These are phyloP conservation scores for Rhagoletis zephyria DNA, from an alignment of 1,140 invertebrate species.

Conservation along the genomic window DNA sequence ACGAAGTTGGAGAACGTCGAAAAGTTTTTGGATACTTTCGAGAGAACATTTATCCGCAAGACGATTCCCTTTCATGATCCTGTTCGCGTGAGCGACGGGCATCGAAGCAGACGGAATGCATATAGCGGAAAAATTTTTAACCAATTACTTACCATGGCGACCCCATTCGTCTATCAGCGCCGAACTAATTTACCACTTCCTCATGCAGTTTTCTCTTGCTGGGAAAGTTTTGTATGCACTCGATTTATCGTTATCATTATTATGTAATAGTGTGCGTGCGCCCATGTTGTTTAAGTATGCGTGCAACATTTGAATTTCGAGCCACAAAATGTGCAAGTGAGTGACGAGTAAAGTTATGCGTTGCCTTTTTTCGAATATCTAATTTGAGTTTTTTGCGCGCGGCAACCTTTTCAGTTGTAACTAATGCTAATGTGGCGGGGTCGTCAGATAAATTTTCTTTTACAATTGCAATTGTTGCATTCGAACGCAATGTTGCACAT, in stretches of 20 bases:
- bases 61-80: no score
- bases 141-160: no score
- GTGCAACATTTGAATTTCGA: background rate
- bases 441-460: background rate
- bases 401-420: constrained; percentile 1
- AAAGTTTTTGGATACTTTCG: no score
- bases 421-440: background rate
- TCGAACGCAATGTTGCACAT: background rate
- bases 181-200: no score
- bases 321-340: background rate
- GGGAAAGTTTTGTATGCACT: no score
- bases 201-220: no score
- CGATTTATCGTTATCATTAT: background rate
- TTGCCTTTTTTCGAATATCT: background rate
- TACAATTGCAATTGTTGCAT: background rate
- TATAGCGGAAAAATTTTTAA: no score
- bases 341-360: background rate
- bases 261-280: background rate
- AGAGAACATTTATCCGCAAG: no score
- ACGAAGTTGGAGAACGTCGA: no score
- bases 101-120: no score
- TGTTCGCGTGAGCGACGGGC: no score
- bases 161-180: no score
- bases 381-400: background rate
- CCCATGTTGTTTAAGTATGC: background rate